These are phyloP conservation scores for Laterallus jamaicensis DNA, from an alignment of 2,113 vertebrate genomes.

Conservation along the genomic window DNA sequence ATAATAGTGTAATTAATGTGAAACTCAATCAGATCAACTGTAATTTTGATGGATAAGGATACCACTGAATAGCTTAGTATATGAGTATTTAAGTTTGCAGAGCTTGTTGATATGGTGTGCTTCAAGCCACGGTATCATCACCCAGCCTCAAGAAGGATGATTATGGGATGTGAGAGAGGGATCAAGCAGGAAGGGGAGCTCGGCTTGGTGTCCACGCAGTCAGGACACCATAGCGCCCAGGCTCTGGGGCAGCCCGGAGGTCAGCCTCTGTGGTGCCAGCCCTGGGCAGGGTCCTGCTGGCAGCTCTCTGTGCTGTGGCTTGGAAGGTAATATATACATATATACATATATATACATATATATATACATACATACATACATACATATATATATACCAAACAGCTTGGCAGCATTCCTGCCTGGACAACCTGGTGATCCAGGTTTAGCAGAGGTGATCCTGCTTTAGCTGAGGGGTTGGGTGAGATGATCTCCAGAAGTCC, in stretches of 20 bases:
- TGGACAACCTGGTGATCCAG: too few relatives aligned
- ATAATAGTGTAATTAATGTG: not conserved
- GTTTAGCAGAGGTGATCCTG: too few relatives aligned
- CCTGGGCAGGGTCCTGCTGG: slow-evolving; percentile 62
- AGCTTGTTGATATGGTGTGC: not conserved
- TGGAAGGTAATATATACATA: not conserved
- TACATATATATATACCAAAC: not conserved
- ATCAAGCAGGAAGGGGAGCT: slow-evolving; percentile 52
- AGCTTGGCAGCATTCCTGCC: not conserved
- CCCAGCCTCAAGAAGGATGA: not conserved
- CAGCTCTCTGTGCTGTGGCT: not conserved
- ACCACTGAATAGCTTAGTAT: not conserved
- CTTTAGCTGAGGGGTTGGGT: too few relatives aligned
- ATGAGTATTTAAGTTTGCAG: not conserved
- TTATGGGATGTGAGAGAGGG: not conserved
- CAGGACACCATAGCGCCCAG: slow-evolving; percentile 68
- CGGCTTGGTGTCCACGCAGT: slow-evolving; percentile 11
- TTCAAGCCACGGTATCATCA: not conserved
- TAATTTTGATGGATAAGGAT: not conserved
- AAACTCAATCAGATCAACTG: not conserved
- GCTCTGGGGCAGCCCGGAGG: slow-evolving; percentile 48
- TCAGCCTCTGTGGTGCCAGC: slow-evolving; percentile 72
- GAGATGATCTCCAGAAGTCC: too few relatives aligned
- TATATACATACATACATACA: too few relatives aligned
- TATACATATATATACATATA: too few relatives aligned